A percentile compares a stretch with the other conserved stretches of the same genome.
Evolutionary conservation across 2,888 invertebrate species (phyloP).

Genomic region (Argyresthia albistria): DNA sequence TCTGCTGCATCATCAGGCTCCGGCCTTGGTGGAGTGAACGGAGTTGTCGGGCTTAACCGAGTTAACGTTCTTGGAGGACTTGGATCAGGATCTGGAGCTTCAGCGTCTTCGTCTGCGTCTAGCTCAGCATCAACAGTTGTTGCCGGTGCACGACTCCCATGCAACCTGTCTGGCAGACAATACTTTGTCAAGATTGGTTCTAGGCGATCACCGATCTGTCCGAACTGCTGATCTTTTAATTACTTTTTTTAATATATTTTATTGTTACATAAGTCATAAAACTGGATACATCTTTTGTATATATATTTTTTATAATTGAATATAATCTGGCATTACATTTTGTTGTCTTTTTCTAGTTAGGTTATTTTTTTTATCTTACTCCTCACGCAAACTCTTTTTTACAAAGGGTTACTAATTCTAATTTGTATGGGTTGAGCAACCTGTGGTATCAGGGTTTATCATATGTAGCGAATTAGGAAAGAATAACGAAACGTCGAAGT

Average conservation of each 20-base stretch:
- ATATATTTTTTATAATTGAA: conserved; percentile 16
- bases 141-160: conserved; percentile 7
- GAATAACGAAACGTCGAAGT: too few species aligned
- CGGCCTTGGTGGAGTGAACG: background rate
- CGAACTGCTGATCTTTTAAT: conserved; percentile 28
- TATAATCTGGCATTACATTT: conserved; percentile 30
- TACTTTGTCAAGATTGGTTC: conserved; percentile 36
- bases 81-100: background rate
- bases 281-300: conserved; percentile 42
- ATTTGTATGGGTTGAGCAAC: too few species aligned
- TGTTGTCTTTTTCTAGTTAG: conserved; percentile 8
- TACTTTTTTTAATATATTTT: conserved; percentile 6
- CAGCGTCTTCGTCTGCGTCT: background rate
- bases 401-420: too few species aligned
- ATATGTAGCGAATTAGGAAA: too few species aligned
- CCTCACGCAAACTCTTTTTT: too few species aligned
- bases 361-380: background rate
- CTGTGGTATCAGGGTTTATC: too few species aligned
- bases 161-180: conserved; percentile 15
- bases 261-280: background rate
- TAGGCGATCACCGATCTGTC: conserved; percentile 31
- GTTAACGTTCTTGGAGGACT: background rate
- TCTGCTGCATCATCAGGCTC: background rate
- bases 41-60: background rate
- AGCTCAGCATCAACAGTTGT: conserved; percentile 6